A percentile compares a stretch with the other conserved stretches of the same genome.
Evolutionary conservation across 2,113 vertebrate genomes (phyloP).

Genomic region (Turdus rufiventris): DNA sequence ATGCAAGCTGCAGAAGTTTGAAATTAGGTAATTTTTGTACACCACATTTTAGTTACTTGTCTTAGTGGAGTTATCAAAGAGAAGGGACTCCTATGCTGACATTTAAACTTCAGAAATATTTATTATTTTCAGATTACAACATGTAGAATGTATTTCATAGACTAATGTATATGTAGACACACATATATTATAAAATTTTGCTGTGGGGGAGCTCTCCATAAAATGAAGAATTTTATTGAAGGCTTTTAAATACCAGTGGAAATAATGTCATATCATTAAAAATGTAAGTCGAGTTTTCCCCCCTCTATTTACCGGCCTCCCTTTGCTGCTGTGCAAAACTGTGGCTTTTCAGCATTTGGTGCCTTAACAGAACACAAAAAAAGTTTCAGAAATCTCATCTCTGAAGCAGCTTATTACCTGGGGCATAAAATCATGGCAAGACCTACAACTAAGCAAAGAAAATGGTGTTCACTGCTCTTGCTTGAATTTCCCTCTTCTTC

Average conservation of each 20-base stretch:
- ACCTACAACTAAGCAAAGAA: not conserved
- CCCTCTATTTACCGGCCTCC: not conserved
- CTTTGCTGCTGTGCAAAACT: not conserved
- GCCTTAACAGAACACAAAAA: not conserved
- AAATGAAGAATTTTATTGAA: not conserved
- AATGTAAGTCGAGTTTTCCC: not conserved
- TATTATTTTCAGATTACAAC: not conserved
- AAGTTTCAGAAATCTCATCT: not conserved
- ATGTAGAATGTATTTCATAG: not conserved
- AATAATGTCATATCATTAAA: not conserved
- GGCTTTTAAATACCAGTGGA: not conserved
- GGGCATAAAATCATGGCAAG: not conserved
- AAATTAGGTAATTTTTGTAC: not conserved
- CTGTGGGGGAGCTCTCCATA: not conserved
- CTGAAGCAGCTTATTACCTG: not conserved
- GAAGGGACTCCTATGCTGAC: not conserved
- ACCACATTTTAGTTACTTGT: not conserved
- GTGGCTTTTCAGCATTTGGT: not conserved
- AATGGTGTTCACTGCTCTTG: not conserved
- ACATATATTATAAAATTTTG: not conserved
- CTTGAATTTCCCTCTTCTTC: not conserved
- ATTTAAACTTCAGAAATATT: not conserved
- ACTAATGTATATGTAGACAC: not conserved
- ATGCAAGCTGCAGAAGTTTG: not conserved
- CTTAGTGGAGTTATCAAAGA: not conserved